Evolutionary conservation across 2,888 invertebrate genomes (phyloP).

Genomic region (Ypsolopha sequella): DNA sequence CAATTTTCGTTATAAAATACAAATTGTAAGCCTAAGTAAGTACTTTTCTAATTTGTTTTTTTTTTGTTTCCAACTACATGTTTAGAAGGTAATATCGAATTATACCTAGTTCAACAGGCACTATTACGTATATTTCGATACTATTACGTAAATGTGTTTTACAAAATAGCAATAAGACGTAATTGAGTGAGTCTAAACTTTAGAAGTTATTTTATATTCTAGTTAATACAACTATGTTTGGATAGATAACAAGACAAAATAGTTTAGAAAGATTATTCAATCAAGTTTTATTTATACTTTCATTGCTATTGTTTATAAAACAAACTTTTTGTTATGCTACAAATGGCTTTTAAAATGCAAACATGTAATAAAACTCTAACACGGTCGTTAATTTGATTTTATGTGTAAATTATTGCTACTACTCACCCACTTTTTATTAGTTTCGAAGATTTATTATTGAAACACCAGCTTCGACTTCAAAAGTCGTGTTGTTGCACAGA

Average conservation of each 20-base stretch:
- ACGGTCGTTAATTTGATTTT: conserved; percentile 2
- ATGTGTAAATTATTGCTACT: conserved; percentile 16
- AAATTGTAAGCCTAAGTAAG: too few relatives aligned
- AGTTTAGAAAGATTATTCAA: background rate
- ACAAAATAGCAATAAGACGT: too few relatives aligned
- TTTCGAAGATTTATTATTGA: conserved; percentile 14
- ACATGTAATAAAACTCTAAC: conserved; percentile 2
- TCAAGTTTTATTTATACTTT: background rate
- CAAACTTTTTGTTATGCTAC: conserved; percentile 1
- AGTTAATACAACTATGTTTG: background rate
- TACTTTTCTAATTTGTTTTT: too few relatives aligned
- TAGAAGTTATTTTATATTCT: background rate
- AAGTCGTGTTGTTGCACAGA: background rate
- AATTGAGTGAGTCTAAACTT: background rate
- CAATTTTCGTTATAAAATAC: too few relatives aligned
- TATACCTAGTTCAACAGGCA: too few relatives aligned
- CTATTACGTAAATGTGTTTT: too few relatives aligned
- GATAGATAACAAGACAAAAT: background rate
- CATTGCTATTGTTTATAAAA: background rate
- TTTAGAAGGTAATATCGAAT: too few relatives aligned
- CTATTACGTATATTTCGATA: too few relatives aligned
- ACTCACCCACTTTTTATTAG: conserved; percentile 59
- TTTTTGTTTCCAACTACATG: too few relatives aligned
- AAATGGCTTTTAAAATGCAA: conserved; percentile 2
- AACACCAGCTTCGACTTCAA: background rate